phyloP scores from a whole-genome alignment of 2,888 invertebrate species.

The Brassicogethes aeneus region DNA sequence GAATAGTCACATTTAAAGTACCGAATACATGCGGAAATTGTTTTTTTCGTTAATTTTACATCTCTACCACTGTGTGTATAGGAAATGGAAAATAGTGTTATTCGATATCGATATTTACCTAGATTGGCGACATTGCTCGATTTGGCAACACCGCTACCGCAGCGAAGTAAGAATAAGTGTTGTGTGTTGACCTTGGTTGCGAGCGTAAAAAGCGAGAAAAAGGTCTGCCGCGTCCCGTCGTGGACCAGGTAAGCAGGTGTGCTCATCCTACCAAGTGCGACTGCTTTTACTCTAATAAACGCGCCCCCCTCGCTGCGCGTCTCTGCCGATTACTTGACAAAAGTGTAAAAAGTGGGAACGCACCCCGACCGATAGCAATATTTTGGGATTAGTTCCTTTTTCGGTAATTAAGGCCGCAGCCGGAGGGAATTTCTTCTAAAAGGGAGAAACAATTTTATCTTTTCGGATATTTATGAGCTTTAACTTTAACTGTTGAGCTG shows the following conservation, averaged over 20 bases:
- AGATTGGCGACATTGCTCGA: no score
- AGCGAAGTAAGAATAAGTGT: no score
- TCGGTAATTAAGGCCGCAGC: neutral
- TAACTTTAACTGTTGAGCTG: no score
- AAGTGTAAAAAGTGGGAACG: slow-evolving; percentile 8
- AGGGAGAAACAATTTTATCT: neutral
- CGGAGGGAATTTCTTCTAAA: neutral
- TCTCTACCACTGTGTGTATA: no score
- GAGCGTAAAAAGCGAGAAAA: neutral
- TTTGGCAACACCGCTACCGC: no score
- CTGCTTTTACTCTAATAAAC: slow-evolving; percentile 13
- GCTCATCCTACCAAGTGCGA: neutral
- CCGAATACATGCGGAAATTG: no score
- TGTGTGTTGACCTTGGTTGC: neutral
- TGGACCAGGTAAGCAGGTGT: neutral
- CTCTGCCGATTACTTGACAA: slow-evolving; percentile 9
- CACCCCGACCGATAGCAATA: neutral
- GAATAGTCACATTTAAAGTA: no score
- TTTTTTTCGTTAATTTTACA: no score
- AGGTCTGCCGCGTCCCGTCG: neutral
- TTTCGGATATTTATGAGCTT: no score
- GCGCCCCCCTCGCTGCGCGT: slow-evolving; percentile 13
- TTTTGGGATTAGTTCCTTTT: slow-evolving; percentile 1
- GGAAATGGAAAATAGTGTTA: no score
- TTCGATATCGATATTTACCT: no score